Percentiles rank a stretch among this genome's conserved stretches.
These are phyloP conservation scores for Antheraea mylitta DNA, from an alignment of 1,140 invertebrate species.

Conservation along the genomic window DNA sequence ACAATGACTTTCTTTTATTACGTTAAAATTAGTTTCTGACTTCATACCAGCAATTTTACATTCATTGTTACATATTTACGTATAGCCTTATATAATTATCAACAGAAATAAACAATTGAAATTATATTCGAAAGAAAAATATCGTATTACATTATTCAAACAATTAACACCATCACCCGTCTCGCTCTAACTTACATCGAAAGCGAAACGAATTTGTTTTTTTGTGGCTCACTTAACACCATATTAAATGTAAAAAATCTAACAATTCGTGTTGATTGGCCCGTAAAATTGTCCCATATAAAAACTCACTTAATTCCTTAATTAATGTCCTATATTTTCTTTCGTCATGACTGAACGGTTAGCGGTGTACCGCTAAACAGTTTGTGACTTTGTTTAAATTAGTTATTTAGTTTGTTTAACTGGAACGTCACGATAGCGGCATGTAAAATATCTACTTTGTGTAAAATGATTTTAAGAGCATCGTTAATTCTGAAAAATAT, in stretches of 20 bases:
- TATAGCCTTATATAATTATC: neutral
- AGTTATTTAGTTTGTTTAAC: slow-evolving; percentile 5
- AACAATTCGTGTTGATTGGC: slow-evolving; percentile 57
- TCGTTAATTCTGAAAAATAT: slow-evolving; percentile 10
- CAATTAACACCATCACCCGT: neutral
- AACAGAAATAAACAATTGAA: too few relatives aligned
- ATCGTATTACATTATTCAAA: neutral
- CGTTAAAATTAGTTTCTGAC: too few relatives aligned
- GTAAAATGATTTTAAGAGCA: slow-evolving; percentile 3
- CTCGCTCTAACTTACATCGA: neutral
- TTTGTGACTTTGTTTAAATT: slow-evolving; percentile 8
- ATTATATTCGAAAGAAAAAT: neutral
- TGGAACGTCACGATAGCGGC: neutral
- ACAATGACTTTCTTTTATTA: too few relatives aligned
- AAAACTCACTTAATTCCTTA: slow-evolving; percentile 46
- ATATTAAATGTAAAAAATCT: slow-evolving; percentile 27
- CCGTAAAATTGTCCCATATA: slow-evolving; percentile 61
- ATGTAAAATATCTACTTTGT: slow-evolving; percentile 8
- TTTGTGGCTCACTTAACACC: slow-evolving; percentile 16
- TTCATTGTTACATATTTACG: too few relatives aligned
- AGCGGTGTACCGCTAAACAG: slow-evolving; percentile 18
- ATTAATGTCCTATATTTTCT: slow-evolving; percentile 49
- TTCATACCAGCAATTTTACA: too few relatives aligned
- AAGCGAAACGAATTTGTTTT: neutral
- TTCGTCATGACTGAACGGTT: slow-evolving; percentile 40